Evolutionary conservation across 2,888 invertebrate genomes (phyloP).

Genomic region (Lasioglossum lativentre): DNA sequence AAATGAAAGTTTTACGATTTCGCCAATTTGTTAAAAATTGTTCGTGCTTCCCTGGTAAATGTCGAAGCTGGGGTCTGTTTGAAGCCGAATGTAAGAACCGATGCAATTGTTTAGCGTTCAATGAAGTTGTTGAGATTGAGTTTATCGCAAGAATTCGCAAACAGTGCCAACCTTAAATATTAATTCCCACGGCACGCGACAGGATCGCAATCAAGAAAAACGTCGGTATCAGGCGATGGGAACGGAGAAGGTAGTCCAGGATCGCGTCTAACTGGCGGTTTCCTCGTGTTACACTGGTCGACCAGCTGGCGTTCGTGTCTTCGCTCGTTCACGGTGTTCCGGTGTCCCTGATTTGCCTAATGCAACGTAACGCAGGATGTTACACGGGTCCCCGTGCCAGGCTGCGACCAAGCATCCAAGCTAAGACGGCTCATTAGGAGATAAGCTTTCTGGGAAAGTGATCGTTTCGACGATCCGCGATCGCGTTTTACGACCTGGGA

Average conservation of each 20-base stretch:
- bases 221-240: neutral
- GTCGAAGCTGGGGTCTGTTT: too few relatives aligned
- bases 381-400: neutral
- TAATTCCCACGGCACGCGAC: neutral
- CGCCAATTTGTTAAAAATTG: too few relatives aligned
- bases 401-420: neutral
- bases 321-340: neutral
- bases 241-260: neutral
- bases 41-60: too few relatives aligned
- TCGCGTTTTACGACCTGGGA: neutral
- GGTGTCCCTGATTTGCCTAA: slow-evolving; percentile 9
- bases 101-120: too few relatives aligned
- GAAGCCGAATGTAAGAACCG: too few relatives aligned
- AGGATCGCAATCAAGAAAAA: neutral
- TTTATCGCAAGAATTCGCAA: neutral
- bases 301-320: slow-evolving; percentile 12
- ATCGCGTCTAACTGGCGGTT: neutral
- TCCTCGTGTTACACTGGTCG: neutral
- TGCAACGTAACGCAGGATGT: slow-evolving; percentile 11
- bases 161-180: neutral
- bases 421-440: slow-evolving; percentile 8
- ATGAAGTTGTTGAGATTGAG: neutral
- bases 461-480: neutral
- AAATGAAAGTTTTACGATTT: too few relatives aligned
- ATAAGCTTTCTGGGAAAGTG: neutral